Percentiles rank a stretch among this genome's conserved stretches.
Conservation (phyloP, 2,888 invertebrate genomes). For the Rotaria magnacalcarata region DNA sequence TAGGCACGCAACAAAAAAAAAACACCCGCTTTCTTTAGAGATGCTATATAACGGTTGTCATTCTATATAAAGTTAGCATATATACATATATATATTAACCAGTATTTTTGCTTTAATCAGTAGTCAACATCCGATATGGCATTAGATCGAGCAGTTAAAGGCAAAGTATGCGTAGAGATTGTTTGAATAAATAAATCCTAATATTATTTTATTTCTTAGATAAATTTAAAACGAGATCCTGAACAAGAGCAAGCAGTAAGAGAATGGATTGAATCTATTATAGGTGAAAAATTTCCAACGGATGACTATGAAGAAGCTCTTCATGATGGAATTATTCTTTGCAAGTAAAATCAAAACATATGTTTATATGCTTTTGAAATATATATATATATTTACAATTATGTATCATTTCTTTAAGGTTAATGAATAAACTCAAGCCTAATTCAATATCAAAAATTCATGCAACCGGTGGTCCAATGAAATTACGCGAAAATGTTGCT, state of each 20-base stretch:
- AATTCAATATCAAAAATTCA: slow-evolving; percentile 93
- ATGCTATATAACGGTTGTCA: no score
- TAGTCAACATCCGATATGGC: background rate
- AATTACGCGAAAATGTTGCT: slow-evolving; percentile 91
- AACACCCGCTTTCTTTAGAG: background rate
- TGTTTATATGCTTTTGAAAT: no score
- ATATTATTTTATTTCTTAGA: background rate
- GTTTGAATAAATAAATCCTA: background rate
- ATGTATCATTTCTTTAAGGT: slow-evolving; percentile 54
- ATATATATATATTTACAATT: no score
- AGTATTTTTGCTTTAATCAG: no score
- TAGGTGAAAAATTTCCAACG: slow-evolving; percentile 76
- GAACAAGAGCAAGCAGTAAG: slow-evolving; percentile 69
- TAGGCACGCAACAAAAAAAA: background rate
- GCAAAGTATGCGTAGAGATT: background rate
- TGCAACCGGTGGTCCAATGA: slow-evolving; percentile 86
- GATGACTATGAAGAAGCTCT: slow-evolving; percentile 83
- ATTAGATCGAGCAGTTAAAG: slow-evolving; percentile 25
- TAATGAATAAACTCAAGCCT: slow-evolving; percentile 86
- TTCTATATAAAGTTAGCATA: no score
- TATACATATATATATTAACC: no score
- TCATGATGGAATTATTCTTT: slow-evolving; percentile 80
- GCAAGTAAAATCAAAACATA: slow-evolving; percentile 65
- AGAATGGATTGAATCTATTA: slow-evolving; percentile 79
- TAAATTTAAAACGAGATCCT: slow-evolving; percentile 52